phyloP scores from a whole-genome alignment of 2,888 invertebrate species.

The Drosophila borealis region DNA sequence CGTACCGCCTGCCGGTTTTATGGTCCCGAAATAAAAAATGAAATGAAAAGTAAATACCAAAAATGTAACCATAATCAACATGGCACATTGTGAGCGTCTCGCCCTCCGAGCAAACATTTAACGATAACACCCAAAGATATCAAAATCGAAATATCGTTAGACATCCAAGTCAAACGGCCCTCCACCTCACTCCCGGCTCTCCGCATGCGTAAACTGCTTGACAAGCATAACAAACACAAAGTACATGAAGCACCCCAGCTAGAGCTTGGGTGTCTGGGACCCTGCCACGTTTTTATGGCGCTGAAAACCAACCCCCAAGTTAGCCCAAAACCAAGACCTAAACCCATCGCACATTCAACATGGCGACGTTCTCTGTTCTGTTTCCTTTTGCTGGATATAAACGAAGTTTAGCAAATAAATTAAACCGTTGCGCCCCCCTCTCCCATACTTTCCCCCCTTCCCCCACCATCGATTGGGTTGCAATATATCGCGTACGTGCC shows the following conservation, averaged over 20 bases:
- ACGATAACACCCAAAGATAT: slow-evolving; percentile 81
- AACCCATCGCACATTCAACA: slow-evolving; percentile 62
- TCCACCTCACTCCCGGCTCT: neutral
- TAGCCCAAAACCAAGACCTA: slow-evolving; percentile 10
- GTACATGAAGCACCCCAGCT: slow-evolving; percentile 60
- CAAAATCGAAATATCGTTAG: slow-evolving; percentile 81
- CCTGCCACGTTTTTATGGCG: slow-evolving; percentile 65
- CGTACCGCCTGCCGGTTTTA: slow-evolving; percentile 27
- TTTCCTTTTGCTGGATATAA: slow-evolving; percentile 60
- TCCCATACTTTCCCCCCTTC: neutral
- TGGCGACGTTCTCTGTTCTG: slow-evolving; percentile 61
- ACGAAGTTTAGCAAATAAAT: slow-evolving; percentile 78
- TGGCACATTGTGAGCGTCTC: slow-evolving; percentile 47
- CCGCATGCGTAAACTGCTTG: slow-evolving; percentile 74
- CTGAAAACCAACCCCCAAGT: slow-evolving; percentile 38
- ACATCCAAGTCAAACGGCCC: slow-evolving; percentile 31
- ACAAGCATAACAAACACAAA: slow-evolving; percentile 82
- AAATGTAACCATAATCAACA: slow-evolving; percentile 75
- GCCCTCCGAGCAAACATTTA: slow-evolving; percentile 65
- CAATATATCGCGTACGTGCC: slow-evolving; percentile 80
- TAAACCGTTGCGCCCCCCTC: slow-evolving; percentile 50
- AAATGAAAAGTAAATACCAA: slow-evolving; percentile 74
- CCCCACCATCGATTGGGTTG: slow-evolving; percentile 61
- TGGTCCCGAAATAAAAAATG: slow-evolving; percentile 28
- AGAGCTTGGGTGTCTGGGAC: slow-evolving; percentile 48